Evolutionary conservation across 2,888 invertebrate genomes (phyloP), one percentile per base, ranked within the genome.

Genomic region (Seladonia tumulorum): DNA sequence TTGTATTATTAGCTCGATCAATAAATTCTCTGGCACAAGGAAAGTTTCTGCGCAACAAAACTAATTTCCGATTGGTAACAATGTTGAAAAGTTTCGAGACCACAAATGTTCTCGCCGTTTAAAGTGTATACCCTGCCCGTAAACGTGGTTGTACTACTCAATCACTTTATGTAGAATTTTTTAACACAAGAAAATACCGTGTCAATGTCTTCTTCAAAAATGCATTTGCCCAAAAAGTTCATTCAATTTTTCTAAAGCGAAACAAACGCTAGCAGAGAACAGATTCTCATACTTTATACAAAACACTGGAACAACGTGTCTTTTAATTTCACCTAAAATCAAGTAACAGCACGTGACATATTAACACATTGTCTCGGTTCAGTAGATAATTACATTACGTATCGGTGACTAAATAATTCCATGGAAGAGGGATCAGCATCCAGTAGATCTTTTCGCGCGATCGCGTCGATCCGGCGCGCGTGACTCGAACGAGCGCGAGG

Each of bases 361-460:
- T 5, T 7, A 49, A 0, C 8, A 22, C 8, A 53, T 22, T 22
- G 7, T 49, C 53, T 8, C 53, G 2, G 53, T 53, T 22, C 49
- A 4, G 1, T 25, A 25, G 12, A 14, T 5, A 53, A 53, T 49
- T 71, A 16, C 71, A 2, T 29, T 74, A 39, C 49, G 73, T 49
- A 29, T 49, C 22, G 7, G 10, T 25, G 8, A 12, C 14, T 45
- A 5, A 77, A 71, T 81, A 77, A 72, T 49, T 42, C 5, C n/a
- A 12, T 39, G 5, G 12, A 42, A 10, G 47, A 35, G 25, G 18
- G 39, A 22, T 68, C 14, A 45, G 63, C 79, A 76, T 83, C 79
- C 84, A 49, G 71, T 53, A 53, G 72, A 72, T 66, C 72, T 39
- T 60, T 68, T 57, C 29, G 29, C 73, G 12, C 73, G 73, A 75